These are phyloP conservation scores for Corvus cornix DNA, from an alignment of 2,113 vertebrate species.

Conservation along the genomic window DNA sequence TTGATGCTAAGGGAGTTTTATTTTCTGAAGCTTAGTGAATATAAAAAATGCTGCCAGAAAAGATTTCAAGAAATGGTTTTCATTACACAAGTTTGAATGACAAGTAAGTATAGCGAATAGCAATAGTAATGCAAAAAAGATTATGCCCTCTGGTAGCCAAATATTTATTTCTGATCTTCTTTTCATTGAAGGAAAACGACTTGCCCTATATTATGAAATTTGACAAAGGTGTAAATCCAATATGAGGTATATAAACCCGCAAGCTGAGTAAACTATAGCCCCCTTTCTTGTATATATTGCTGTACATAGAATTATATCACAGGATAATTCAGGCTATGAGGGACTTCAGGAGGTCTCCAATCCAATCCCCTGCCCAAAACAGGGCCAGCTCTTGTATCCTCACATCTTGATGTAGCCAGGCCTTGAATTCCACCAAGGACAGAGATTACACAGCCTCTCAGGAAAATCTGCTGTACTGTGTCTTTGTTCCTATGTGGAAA, in stretches of 20 bases:
- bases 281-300: neutral
- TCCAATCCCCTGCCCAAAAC: neutral
- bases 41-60: slow-evolving; percentile 5
- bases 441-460: neutral
- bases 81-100: slow-evolving; percentile 6
- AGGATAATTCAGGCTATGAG: neutral
- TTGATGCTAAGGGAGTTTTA: neutral
- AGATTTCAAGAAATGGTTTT: slow-evolving; percentile 8
- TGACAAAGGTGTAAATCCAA: neutral
- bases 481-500: neutral
- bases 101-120: neutral
- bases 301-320: neutral
- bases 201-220: neutral
- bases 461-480: neutral
- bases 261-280: neutral
- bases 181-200: neutral
- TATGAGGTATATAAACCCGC: neutral
- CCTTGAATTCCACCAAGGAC: neutral
- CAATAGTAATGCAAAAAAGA: neutral
- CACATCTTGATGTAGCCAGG: neutral
- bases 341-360: neutral
- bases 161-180: neutral
- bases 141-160: neutral
- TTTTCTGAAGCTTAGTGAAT: neutral
- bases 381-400: neutral